Evolutionary conservation across 30 jellyfish, hydroid and myxozoan species (phyloP).

Genomic region (Aurelia sp.): DNA sequence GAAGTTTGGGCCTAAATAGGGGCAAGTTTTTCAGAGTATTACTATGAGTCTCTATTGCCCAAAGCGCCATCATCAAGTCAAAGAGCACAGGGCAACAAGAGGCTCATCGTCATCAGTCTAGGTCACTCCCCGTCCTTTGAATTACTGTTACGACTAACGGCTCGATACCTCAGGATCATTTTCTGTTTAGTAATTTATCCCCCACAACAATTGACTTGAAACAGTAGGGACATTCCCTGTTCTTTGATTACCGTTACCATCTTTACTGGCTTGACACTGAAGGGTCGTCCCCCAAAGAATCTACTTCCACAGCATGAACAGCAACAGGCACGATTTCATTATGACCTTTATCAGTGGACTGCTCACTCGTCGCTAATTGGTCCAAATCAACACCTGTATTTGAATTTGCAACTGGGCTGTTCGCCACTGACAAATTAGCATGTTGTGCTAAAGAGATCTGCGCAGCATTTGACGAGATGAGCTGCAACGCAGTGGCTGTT

Average conservation of each 20-base stretch:
- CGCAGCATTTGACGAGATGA: slow-evolving; percentile 70
- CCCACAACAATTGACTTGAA: too few relatives aligned
- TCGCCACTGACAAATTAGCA: slow-evolving; percentile 31
- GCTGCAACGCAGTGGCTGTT: slow-evolving; percentile 78
- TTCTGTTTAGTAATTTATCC: neutral
- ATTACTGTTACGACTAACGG: neutral
- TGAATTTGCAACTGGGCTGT: slow-evolving; percentile 55
- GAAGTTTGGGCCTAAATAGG: too few relatives aligned
- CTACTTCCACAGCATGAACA: slow-evolving; percentile 81
- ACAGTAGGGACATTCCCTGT: too few relatives aligned
- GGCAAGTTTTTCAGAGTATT: too few relatives aligned
- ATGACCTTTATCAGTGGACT: slow-evolving; percentile 34
- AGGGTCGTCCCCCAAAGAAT: slow-evolving; percentile 61
- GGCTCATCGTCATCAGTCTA: too few relatives aligned
- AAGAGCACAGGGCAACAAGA: too few relatives aligned
- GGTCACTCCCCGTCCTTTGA: too few relatives aligned
- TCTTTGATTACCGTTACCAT: neutral
- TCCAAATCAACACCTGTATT: slow-evolving; percentile 38
- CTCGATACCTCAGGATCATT: slow-evolving; percentile 27
- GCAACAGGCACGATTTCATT: slow-evolving; percentile 70
- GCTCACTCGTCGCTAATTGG: slow-evolving; percentile 41
- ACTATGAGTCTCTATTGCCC: too few relatives aligned
- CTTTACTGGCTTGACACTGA: slow-evolving; percentile 6
- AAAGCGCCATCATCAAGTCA: too few relatives aligned
- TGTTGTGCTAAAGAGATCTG: slow-evolving; percentile 56